Evolutionary conservation across 2,113 vertebrate species (phyloP).

Genomic region (Trochalopteron elliotii): DNA sequence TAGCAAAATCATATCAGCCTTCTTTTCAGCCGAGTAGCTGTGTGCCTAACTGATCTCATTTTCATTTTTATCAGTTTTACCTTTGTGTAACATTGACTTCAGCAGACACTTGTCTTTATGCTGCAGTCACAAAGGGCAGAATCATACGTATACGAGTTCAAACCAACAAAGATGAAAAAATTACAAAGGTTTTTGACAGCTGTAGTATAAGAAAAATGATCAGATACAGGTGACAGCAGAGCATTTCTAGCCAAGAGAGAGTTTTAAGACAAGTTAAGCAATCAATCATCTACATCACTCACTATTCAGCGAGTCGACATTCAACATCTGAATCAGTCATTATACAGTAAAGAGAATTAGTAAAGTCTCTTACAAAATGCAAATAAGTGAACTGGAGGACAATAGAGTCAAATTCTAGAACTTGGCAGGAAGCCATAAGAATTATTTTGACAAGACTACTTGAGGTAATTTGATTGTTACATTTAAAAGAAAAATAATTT

Average conservation of each 20-base stretch:
- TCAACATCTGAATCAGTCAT: conserved; percentile 68
- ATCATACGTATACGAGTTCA: neutral
- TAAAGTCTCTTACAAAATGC: conserved; percentile 67
- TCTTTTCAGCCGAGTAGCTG: neutral
- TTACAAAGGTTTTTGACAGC: conserved; percentile 28
- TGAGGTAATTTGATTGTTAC: conserved; percentile 19
- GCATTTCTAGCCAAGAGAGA: conserved; percentile 32
- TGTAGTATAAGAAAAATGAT: conserved; percentile 33
- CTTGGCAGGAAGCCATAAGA: conserved; percentile 53
- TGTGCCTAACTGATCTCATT: neutral
- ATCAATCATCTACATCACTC: conserved; percentile 30
- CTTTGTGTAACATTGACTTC: neutral
- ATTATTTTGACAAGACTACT: conserved; percentile 54
- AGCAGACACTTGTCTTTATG: neutral
- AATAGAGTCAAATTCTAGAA: conserved; percentile 58
- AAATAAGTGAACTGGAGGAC: conserved; percentile 65
- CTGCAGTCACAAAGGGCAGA: neutral
- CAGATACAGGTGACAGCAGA: conserved; percentile 37
- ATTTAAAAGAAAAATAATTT: neutral
- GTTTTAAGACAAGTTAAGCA: conserved; percentile 25
- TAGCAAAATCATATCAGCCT: neutral
- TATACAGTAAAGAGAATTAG: conserved; percentile 68
- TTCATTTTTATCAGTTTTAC: neutral
- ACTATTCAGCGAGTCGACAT: conserved; percentile 36
- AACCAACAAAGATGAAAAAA: conserved; percentile 27